Evolutionary conservation across 2,888 invertebrate species (phyloP).

Genomic region (Adineta ricciae): DNA sequence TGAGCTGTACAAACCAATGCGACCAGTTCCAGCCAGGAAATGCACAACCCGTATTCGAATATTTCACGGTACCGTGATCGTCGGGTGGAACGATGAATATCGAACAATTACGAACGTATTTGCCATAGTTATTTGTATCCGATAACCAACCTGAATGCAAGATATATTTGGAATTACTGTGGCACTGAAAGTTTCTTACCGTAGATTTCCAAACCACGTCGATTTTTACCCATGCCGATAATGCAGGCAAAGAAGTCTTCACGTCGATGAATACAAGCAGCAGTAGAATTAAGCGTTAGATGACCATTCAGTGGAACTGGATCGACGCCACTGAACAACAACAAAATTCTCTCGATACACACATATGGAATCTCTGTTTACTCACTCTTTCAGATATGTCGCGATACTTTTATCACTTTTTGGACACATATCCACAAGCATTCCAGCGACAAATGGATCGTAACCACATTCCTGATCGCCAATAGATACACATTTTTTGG

Average conservation of each 20-base stretch:
- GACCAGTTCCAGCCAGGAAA: not conserved
- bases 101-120: constrained; percentile 11
- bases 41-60: not conserved
- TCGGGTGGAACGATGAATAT: not conserved
- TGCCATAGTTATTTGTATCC: not conserved
- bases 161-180: no score
- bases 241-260: not conserved
- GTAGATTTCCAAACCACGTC: constrained; percentile 15
- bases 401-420: not conserved
- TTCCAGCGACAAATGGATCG: constrained; percentile 13
- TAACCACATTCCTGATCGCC: not conserved
- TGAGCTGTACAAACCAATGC: not conserved
- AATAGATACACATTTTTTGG: not conserved
- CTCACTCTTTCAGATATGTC: not conserved
- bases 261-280: constrained; percentile 10
- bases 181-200: not conserved
- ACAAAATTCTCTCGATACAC: no score
- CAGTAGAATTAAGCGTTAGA: not conserved
- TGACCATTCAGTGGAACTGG: not conserved
- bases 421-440: not conserved
- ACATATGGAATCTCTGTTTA: not conserved
- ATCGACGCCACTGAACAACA: not conserved
- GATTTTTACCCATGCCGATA: constrained; percentile 14
- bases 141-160: not conserved
- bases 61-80: not conserved